phyloP scores from a whole-genome alignment of 2,888 invertebrate species.

The Ichneumon xanthorius region DNA sequence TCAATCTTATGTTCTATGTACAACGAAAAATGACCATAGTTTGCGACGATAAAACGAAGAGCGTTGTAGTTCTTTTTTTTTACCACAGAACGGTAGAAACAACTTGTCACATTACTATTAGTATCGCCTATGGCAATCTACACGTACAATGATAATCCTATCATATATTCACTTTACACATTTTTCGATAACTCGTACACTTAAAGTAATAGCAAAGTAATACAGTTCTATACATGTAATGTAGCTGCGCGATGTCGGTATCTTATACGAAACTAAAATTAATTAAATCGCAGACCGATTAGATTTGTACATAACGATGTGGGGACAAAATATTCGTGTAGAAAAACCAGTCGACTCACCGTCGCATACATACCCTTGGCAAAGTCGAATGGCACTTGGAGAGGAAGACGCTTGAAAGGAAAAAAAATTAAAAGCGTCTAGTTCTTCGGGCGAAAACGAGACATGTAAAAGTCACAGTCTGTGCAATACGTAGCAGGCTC shows the following conservation, averaged over 20 bases:
- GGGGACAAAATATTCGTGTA: conserved; percentile 11
- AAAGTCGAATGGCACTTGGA: conserved; percentile 64
- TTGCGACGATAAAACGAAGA: conserved; percentile 20
- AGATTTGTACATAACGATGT: conserved; percentile 56
- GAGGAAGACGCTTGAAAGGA: conserved; percentile 9
- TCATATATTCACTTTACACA: conserved; percentile 21
- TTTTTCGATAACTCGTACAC: conserved; percentile 31
- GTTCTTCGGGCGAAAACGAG: conserved; percentile 90
- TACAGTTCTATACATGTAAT: conserved; percentile 18
- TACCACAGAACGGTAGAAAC: conserved; percentile 26
- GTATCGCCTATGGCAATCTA: conserved; percentile 39
- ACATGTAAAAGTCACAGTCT: conserved; percentile 97
- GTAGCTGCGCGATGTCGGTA: conserved; percentile 74
- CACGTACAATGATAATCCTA: conserved; percentile 53
- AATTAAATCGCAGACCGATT: conserved; percentile 34
- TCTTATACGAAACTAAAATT: conserved; percentile 37
- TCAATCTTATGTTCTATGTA: conserved; percentile 54
- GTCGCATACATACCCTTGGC: conserved; percentile 31
- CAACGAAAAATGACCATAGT: conserved; percentile 43
- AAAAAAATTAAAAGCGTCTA: conserved; percentile 73
- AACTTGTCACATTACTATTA: conserved; percentile 34
- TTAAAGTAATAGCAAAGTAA: conserved; percentile 8
- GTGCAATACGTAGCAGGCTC: conserved; percentile 93
- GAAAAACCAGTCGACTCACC: conserved; percentile 53
- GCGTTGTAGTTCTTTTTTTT: conserved; percentile 17